These are phyloP conservation scores for Rhagoletis pomonella DNA, from an alignment of 1,140 invertebrate species.

Conservation along the genomic window DNA sequence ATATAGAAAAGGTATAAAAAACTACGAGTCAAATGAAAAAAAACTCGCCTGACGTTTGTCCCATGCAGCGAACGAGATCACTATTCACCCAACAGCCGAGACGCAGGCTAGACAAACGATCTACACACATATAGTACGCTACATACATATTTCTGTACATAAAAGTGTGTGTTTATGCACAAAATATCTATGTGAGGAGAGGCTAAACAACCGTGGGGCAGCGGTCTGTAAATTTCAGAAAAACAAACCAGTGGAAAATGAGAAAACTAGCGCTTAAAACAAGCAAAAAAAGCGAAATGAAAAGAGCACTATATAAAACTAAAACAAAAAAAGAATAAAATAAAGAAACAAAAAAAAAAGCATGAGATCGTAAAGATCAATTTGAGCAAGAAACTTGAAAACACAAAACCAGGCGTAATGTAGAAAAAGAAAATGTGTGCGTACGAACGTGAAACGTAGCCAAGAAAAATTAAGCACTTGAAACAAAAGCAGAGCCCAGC, in stretches of 20 bases:
- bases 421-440: slow-evolving; percentile 14
- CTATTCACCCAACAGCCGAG: slow-evolving; percentile 9
- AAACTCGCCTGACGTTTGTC: background rate
- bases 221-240: slow-evolving; percentile 1
- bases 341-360: background rate
- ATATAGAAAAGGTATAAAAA: slow-evolving; percentile 13
- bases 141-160: no score
- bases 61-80: slow-evolving; percentile 8
- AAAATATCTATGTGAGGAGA: background rate
- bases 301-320: background rate
- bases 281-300: slow-evolving; percentile 10
- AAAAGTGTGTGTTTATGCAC: background rate
- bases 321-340: background rate
- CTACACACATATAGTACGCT: background rate
- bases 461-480: background rate
- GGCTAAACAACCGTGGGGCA: background rate
- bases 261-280: slow-evolving; percentile 6
- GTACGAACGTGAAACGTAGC: background rate
- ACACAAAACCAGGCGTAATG: no score
- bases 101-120: slow-evolving; percentile 40
- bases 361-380: slow-evolving; percentile 36
- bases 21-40: background rate
- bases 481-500: background rate
- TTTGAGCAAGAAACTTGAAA: slow-evolving; percentile 29
- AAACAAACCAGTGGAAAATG: slow-evolving; percentile 43